A percentile compares a stretch with the other conserved stretches of the same genome.
Conservation (phyloP, 2,113 vertebrate species). For the Eptesicus fuscus region DNA sequence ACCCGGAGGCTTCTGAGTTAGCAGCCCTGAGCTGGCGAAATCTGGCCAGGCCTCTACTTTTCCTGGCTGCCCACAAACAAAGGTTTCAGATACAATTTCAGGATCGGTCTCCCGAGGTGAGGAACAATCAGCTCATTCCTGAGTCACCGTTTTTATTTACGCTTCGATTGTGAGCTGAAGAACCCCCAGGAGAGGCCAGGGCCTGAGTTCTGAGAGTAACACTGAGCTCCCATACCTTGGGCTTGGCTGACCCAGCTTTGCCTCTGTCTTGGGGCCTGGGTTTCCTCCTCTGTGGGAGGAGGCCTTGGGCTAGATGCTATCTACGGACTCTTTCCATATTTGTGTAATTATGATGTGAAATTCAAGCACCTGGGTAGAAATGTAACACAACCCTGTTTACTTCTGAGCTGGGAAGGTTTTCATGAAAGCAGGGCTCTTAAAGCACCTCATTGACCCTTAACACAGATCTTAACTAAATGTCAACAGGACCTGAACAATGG, state of each 20-base stretch:
- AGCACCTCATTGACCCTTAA: neutral
- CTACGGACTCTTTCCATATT: neutral
- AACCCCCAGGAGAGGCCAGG: neutral
- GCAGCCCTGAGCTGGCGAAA: neutral
- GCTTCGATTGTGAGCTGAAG: neutral
- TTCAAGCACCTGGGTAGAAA: conserved; percentile 21
- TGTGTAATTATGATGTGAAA: conserved; percentile 5
- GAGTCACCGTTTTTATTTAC: conserved; percentile 55
- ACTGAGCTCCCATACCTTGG: neutral
- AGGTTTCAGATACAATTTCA: conserved; percentile 46
- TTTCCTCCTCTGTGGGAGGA: conserved; percentile 26
- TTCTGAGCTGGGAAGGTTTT: neutral
- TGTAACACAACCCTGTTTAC: conserved; percentile 11
- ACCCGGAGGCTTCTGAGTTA: neutral
- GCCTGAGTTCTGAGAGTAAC: neutral
- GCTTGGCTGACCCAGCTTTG: conserved; percentile 1
- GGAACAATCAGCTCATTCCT: conserved; percentile 51
- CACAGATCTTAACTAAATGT: neutral
- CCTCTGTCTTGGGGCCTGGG: neutral
- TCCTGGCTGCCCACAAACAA: conserved; percentile 28
- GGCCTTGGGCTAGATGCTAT: neutral
- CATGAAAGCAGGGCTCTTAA: conserved; percentile 29
- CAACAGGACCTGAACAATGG: conserved; percentile 33
- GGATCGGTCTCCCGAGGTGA: conserved; percentile 20
- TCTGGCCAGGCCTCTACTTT: accelerated